Percentiles rank a stretch among this genome's conserved stretches.
Evolutionary conservation across 1,140 invertebrate genomes (phyloP).

Genomic region (Drosophila quadrilineata): DNA sequence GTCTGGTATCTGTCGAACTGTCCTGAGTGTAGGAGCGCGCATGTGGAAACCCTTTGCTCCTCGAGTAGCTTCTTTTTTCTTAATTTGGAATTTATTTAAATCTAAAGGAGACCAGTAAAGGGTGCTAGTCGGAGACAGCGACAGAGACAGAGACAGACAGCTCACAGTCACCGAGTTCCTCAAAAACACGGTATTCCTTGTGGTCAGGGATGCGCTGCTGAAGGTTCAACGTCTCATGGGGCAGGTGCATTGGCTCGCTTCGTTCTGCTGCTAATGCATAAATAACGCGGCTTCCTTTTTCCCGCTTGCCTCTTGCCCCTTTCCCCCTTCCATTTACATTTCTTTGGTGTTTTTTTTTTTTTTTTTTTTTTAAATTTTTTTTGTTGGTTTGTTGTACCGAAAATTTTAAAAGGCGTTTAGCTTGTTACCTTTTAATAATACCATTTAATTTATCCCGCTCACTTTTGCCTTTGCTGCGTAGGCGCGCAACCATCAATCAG

Average conservation of each 20-base stretch:
- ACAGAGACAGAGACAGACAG: slow-evolving; percentile 26
- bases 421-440: slow-evolving; percentile 79
- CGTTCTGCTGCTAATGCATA: slow-evolving; percentile 72
- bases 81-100: slow-evolving; percentile 81
- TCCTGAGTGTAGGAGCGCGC: slow-evolving; percentile 4
- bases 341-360: slow-evolving; percentile 18
- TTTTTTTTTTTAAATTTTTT: not conserved
- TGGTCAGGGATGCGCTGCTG: not conserved
- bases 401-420: slow-evolving; percentile 77
- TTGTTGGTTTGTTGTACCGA: slow-evolving; percentile 30
- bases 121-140: slow-evolving; percentile 22
- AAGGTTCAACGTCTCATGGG: slow-evolving; percentile 63
- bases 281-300: too few species aligned
- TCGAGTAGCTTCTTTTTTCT: slow-evolving; percentile 64
- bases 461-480: slow-evolving; percentile 48
- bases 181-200: not conserved
- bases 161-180: slow-evolving; percentile 35
- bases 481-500: slow-evolving; percentile 73
- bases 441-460: slow-evolving; percentile 70
- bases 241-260: slow-evolving; percentile 61
- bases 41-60: slow-evolving; percentile 49
- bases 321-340: slow-evolving; percentile 20
- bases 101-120: slow-evolving; percentile 53
- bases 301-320: too few species aligned
- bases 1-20: slow-evolving; percentile 35